Evolutionary conservation across 2,797 vertebrate genomes (phyloP), one percentile per base, ranked within the genome.

Genomic region (Gymnocypris eckloni): DNA sequence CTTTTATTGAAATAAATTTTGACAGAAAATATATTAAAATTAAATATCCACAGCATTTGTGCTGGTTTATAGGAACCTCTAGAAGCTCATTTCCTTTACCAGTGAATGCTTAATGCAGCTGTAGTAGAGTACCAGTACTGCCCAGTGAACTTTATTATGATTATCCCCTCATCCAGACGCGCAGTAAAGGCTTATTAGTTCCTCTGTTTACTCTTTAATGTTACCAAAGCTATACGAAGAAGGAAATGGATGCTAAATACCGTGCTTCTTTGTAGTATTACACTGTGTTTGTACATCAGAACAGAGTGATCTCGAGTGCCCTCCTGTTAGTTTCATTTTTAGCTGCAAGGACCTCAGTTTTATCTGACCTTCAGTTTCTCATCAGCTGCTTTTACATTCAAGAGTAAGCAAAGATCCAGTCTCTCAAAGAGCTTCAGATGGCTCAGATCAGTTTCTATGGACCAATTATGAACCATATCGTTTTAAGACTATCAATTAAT

Each of bases 91-190:
- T 71, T 2, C 22, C 18, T 71, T 56, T 18, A 56, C 67, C 66
- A 71, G 48, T 54, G 22, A 54, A 52, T 81, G 28, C 20, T n/a
- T 81, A 81, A 81, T 70, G 79, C 66, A 54, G 66, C 45, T 70
- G 45, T 52, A 81, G 39, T 33, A 80, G 41, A 80, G 71, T 43
- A 37, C 18, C 89, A 64, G 91, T 91, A 91, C 79, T 72, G 52
- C 52, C 7, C 83, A 88, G 91, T 90, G 91, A 91, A 92, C 77
- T 93, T 89, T 86, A 89, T 77, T 84, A 88, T 91, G 88, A 87
- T 83, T 90, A 67, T 84, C 37, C 4, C 54, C 48, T 70, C 37
- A 41, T 77, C 61, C 6, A 20, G 80, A 5, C 1, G 7, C 72
- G 70, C 64, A 45, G 61, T 69, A 28, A 83, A 84, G 64, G 45